phyloP scores from a whole-genome alignment of 2,797 vertebrate species.

The Falco concolor region DNA sequence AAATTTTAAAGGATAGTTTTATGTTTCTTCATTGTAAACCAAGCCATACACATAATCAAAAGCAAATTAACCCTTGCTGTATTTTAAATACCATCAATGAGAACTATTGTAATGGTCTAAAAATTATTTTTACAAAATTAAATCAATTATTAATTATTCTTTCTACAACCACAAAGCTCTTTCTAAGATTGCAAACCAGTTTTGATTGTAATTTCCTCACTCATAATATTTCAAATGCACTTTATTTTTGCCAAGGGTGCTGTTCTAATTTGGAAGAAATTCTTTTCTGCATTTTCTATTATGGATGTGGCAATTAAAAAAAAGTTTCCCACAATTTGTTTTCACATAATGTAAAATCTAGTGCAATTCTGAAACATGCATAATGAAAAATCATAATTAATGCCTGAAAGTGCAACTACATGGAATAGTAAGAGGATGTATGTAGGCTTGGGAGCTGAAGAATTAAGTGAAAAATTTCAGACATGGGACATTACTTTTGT shows the following conservation, averaged over 20 bases:
- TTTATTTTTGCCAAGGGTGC: background rate
- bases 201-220: background rate
- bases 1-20: conserved; percentile 32
- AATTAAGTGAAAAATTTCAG: background rate
- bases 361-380: background rate
- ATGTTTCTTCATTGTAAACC: background rate
- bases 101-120: background rate
- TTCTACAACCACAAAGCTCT: background rate
- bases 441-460: background rate
- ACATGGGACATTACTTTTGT: background rate
- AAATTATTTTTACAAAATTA: background rate
- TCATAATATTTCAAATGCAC: background rate
- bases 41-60: background rate
- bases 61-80: background rate
- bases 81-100: background rate
- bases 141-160: background rate
- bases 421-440: background rate
- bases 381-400: background rate
- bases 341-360: background rate
- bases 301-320: background rate
- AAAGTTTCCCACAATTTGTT: background rate
- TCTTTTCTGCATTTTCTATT: background rate
- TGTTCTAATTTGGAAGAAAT: background rate
- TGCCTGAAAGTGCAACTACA: background rate
- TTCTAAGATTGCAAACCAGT: background rate